Percentiles rank a stretch among this genome's conserved stretches.
Conservation (phyloP, 37 sponge, comb jelly and placozoan species). For the Crambe crambe region DNA sequence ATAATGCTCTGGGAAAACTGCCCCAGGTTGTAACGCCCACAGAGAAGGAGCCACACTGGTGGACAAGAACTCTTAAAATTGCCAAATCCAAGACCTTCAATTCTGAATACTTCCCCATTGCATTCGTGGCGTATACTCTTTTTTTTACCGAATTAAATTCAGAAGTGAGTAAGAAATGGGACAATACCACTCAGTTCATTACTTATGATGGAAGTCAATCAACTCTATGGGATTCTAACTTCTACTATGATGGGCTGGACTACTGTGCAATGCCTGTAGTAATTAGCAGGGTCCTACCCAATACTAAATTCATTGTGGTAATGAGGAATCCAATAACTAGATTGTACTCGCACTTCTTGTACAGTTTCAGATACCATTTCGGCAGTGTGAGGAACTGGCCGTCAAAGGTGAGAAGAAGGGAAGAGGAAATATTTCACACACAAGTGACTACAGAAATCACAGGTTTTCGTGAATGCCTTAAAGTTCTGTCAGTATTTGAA, state of each 20-base stretch:
- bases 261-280: constrained; percentile 50
- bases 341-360: constrained; percentile 43
- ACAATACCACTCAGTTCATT: background rate
- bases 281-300: constrained; percentile 39
- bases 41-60: constrained; percentile 47
- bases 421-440: constrained; percentile 13
- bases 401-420: background rate
- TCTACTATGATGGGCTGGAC: constrained; percentile 5
- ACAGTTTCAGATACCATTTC: background rate
- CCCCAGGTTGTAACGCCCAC: constrained; percentile 9
- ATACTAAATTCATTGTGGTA: constrained; percentile 56
- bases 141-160: background rate
- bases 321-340: constrained; percentile 52
- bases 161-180: background rate
- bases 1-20: constrained; percentile 1
- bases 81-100: background rate
- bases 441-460: background rate
- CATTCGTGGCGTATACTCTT: constrained; percentile 16
- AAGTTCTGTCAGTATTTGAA: constrained; percentile 7
- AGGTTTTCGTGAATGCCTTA: constrained; percentile 3
- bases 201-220: constrained; percentile 59
- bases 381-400: constrained; percentile 17
- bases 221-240: constrained; percentile 46
- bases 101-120: background rate
- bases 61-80: constrained; percentile 20